Evolutionary conservation across 2,888 invertebrate species (phyloP), one percentile per base, ranked within the genome.

Genomic region (Labia minor): DNA sequence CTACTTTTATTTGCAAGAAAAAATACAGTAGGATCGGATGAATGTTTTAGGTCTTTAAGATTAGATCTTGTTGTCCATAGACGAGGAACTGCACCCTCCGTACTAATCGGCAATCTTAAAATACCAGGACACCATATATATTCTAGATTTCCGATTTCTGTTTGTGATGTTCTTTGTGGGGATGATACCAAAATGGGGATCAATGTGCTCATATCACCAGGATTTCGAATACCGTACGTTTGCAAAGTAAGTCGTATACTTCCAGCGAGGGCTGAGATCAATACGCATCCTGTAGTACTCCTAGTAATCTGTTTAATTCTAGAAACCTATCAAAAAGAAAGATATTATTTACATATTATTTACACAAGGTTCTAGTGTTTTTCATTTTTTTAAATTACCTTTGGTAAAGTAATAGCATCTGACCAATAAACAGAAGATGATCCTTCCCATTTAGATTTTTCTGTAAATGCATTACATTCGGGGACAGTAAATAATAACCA

Each of bases 31-130:
- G 81, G 78, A 72, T 82, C 80, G 1, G 81, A 77, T n/a, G 81
- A 80, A 21, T 74, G 73, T 70, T 74, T 78, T 66, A 82, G 74
- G 61, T 79, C 77, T 64, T 79, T 79, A 74, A 83, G 77, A 11
- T 76, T 73, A 61, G 78, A 76, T 61, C 82, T 78, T 21, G 82
- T 79, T 63, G 79, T 78, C 84, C 84, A 84, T 1, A 84, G 76
- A 21, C 83, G 76, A 1, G 83, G 83, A 21, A 84, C 80, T 37
- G 80, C 79, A n/a, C 82, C 83, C 73, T 84, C 83, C 1, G 79
- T 79, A 70, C 79, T 79, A 61, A 81, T 79, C 19, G 83, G 83
- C 62, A 84, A 74, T 20, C 74, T 70, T n/a, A 77, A 71, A 16
- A 76, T 73, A 1, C 78, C 76, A 10, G 77, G 73, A 1, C 77